A percentile compares a stretch with the other conserved stretches of the same genome.
phyloP scores from a whole-genome alignment of 1,140 invertebrate genomes.

The Zaprionus taronus region DNA sequence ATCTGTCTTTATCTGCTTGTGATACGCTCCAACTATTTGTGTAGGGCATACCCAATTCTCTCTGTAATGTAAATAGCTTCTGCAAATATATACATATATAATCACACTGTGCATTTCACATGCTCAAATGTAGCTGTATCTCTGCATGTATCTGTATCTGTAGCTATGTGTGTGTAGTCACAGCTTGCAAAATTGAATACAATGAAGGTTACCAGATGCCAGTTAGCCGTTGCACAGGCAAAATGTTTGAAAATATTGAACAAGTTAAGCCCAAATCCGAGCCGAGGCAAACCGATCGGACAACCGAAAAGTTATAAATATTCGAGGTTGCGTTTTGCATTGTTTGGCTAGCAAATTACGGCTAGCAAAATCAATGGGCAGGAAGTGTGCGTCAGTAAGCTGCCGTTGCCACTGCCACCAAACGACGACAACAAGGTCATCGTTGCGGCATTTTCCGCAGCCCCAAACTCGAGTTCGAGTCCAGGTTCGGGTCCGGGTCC shows the following conservation, averaged over 20 bases:
- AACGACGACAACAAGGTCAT: slow-evolving; percentile 56
- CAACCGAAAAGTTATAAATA: slow-evolving; percentile 50
- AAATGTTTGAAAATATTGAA: slow-evolving; percentile 52
- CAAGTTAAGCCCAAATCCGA: slow-evolving; percentile 45
- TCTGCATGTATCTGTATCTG: background rate
- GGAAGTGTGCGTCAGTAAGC: slow-evolving; percentile 40
- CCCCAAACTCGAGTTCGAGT: background rate
- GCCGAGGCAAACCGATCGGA: slow-evolving; percentile 24
- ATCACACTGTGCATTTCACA: background rate
- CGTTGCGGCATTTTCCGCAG: slow-evolving; percentile 38
- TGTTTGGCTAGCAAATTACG: slow-evolving; percentile 58
- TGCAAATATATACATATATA: background rate
- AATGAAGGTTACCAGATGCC: slow-evolving; percentile 21
- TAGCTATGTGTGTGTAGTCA: background rate
- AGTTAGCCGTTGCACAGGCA: background rate
- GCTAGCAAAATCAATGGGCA: slow-evolving; percentile 68
- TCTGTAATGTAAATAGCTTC: background rate
- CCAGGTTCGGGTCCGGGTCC: background rate
- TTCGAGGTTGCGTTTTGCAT: slow-evolving; percentile 57
- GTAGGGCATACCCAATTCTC: background rate
- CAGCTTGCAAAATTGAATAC: slow-evolving; percentile 21
- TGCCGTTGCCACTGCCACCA: slow-evolving; percentile 12
- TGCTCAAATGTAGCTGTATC: background rate
- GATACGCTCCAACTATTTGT: too few species aligned
- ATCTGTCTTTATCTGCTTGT: too few species aligned